Base-by-base conservation (phyloP, 1,140 invertebrate genomes). In the Bathynomus jamesi region DNA sequence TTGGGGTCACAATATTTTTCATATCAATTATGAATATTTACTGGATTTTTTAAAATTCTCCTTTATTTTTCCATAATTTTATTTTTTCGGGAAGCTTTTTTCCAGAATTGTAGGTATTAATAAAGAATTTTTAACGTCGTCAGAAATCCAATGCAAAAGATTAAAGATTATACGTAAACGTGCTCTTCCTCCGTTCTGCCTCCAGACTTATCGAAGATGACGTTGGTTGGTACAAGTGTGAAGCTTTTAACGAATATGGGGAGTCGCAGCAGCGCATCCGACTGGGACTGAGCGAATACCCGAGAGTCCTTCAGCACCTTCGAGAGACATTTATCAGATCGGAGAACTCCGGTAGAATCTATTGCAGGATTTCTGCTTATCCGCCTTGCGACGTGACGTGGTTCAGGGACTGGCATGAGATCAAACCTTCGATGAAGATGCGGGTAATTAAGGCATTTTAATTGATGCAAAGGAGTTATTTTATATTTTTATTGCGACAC, bases 361-460 rank as follows among this genome's bases (percentile, higher is more conserved):
- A 91, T 79, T 96, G 95, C 60, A 86, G 91, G 65, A 88, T 98
- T 60, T 89, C 89, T 28, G 96, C 95, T 11, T 88, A 93, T 69
- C 96, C 96, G 0, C 89, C 90, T 78, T 96, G 96, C 0, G 92
- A 95, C 75, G 88, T 99, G n/a, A 95, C 93, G 80, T 98, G 85
- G 85, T 96, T 91, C 83, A 98, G 96, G 83, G 94, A 98, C 81
- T 97, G 94, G 94, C 90, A 93, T 79, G 94, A 92, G 2, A 80
- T 97, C 5, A 88, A 91, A 1, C 31, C 66, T 17, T 65, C 67
- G 28, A 68, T 70, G 62, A 62, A 65, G 7, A 28, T 76, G 4
- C 67, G 71, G 70, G 74, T 76, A n/a, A 73, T 46, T 31, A n/a
- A n/a, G n/a, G n/a, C n/a, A n/a, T n/a, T n/a, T n/a, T n/a, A n/a